Conservation (phyloP, 2,113 vertebrate genomes). For the Cochlearius cochlearius region DNA sequence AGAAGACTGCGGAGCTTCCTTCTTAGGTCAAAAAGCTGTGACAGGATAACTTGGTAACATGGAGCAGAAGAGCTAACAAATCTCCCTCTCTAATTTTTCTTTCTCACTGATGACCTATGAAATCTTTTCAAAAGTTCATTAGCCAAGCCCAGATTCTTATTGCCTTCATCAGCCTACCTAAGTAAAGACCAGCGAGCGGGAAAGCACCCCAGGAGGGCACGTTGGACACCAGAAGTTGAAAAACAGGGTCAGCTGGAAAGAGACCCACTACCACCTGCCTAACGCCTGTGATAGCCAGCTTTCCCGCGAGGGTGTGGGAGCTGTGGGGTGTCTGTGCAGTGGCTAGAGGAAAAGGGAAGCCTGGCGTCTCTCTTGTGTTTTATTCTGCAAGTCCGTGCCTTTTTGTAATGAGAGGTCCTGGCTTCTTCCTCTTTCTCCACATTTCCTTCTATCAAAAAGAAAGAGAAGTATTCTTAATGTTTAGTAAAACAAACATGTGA, state of each 20-base stretch:
- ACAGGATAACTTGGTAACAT: neutral
- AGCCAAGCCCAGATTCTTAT: neutral
- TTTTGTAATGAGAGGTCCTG: neutral
- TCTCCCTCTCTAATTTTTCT: neutral
- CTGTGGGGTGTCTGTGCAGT: neutral
- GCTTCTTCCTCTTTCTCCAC: neutral
- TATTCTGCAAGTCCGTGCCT: neutral
- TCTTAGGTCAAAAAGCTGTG: neutral
- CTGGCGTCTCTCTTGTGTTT: neutral
- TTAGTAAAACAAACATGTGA: neutral
- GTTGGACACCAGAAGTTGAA: neutral
- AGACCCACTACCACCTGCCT: neutral
- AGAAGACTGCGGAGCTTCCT: neutral
- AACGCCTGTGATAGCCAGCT: neutral
- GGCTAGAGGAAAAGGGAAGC: neutral
- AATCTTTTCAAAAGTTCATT: neutral
- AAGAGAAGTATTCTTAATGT: neutral
- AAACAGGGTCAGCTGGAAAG: neutral
- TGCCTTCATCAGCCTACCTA: neutral
- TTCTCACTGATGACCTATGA: neutral
- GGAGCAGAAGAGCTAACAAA: neutral
- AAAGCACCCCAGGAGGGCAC: neutral
- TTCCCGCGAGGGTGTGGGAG: neutral
- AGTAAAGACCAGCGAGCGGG: neutral
- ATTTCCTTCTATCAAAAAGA: neutral